phyloP scores from a whole-genome alignment of 2,888 invertebrate species.

The Plusia festucae region DNA sequence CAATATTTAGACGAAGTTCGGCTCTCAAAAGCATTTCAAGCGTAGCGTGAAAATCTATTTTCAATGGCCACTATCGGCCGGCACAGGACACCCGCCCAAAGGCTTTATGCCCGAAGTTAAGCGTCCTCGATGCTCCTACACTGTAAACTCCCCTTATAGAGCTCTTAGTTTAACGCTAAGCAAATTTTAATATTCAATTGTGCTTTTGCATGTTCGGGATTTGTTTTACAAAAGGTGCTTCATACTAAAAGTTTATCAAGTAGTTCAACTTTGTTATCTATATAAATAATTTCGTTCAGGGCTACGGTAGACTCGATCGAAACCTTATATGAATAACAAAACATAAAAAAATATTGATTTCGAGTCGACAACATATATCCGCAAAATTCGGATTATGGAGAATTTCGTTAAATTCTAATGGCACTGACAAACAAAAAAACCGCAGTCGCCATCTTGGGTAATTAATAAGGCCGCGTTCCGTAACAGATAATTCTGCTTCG shows the following conservation, averaged over 20 bases:
- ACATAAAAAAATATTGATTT: too few relatives aligned
- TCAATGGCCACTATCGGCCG: conserved; percentile 88
- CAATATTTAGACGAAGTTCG: conserved; percentile 84
- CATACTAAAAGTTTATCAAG: conserved; percentile 30
- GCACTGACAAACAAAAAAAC: too few relatives aligned
- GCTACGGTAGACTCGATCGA: too few relatives aligned
- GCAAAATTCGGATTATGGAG: too few relatives aligned
- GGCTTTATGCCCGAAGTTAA: conserved; percentile 85
- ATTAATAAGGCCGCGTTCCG: too few relatives aligned
- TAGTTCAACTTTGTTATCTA: conserved; percentile 2
- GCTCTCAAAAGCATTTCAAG: conserved; percentile 76
- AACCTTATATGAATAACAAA: too few relatives aligned
- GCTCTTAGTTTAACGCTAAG: conserved; percentile 82
- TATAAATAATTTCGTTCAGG: too few relatives aligned
- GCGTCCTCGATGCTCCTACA: conserved; percentile 79
- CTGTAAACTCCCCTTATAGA: conserved; percentile 77
- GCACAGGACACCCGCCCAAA: conserved; percentile 82
- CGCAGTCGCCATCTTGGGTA: too few relatives aligned
- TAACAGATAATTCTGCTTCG: too few relatives aligned
- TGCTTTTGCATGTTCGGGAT: conserved; percentile 73
- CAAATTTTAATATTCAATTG: conserved; percentile 89
- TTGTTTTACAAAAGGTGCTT: conserved; percentile 51
- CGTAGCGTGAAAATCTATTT: conserved; percentile 89
- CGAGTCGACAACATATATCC: too few relatives aligned
- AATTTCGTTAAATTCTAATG: too few relatives aligned